A percentile compares a stretch with the other conserved stretches of the same genome.
These are phyloP conservation scores for Rhabdornis inornatus DNA, from an alignment of 2,113 vertebrate species.

Conservation along the genomic window DNA sequence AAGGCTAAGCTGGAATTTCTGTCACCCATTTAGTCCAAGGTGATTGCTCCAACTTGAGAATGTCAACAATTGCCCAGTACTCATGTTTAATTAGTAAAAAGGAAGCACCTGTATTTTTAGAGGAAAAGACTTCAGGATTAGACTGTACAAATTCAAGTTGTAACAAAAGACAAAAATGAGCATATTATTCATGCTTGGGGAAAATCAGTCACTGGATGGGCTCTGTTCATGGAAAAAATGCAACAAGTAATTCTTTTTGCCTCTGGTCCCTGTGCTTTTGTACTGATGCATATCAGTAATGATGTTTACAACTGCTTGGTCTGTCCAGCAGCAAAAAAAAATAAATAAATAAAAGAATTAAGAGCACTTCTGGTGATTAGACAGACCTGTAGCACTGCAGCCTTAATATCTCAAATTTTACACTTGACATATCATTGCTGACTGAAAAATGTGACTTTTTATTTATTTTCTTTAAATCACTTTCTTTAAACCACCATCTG, in stretches of 20 bases:
- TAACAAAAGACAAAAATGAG: constrained; percentile 75
- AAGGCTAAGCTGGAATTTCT: constrained; percentile 37
- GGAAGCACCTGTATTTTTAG: constrained; percentile 78
- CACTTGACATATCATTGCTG: background rate
- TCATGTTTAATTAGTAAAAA: constrained; percentile 73
- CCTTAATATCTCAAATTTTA: constrained; percentile 25
- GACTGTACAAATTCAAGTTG: constrained; percentile 50
- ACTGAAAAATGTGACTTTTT: constrained; percentile 20
- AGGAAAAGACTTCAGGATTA: constrained; percentile 73
- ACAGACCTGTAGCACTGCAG: background rate
- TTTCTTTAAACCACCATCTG: constrained; percentile 42
- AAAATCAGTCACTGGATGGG: constrained; percentile 59
- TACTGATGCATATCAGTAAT: constrained; percentile 12
- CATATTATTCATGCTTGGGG: constrained; percentile 64
- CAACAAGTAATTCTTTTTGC: constrained; percentile 15
- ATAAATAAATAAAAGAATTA: background rate
- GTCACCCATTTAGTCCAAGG: constrained; percentile 1
- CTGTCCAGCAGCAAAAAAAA: background rate
- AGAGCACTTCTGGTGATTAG: background rate
- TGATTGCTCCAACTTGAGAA: constrained; percentile 48
- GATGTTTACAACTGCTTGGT: constrained; percentile 19
- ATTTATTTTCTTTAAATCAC: constrained; percentile 4
- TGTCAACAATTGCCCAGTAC: constrained; percentile 46
- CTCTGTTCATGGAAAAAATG: constrained; percentile 17
- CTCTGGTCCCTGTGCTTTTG: constrained; percentile 14